These are phyloP conservation scores for Halcyon smyrnensis DNA, from an alignment of 2,797 vertebrate genomes.

Conservation along the genomic window DNA sequence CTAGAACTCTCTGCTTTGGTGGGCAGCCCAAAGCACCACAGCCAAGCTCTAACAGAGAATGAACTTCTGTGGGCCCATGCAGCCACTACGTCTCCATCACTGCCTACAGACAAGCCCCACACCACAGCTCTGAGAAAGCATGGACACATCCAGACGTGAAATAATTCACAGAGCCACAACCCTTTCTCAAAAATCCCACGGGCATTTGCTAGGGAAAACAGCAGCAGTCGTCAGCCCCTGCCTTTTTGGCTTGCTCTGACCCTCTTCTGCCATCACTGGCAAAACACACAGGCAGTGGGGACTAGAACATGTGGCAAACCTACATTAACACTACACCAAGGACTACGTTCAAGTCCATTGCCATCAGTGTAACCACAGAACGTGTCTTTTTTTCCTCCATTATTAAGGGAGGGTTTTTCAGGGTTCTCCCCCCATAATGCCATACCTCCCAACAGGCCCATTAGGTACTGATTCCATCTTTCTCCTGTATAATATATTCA, in stretches of 20 bases:
- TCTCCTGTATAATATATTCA: not conserved
- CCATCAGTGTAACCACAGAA: not conserved
- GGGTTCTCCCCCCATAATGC: rapidly evolving
- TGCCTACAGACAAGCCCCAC: not conserved
- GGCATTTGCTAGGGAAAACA: not conserved
- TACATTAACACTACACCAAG: not conserved
- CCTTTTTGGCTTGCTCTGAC: not conserved
- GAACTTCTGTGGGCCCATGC: not conserved
- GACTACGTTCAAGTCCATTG: not conserved
- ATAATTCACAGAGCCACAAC: not conserved
- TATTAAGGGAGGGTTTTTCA: not conserved
- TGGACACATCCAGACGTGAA: not conserved
- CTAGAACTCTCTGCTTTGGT: not conserved
- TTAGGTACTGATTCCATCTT: not conserved
- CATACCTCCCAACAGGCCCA: not conserved
- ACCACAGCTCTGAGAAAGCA: not conserved
- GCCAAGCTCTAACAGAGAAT: not conserved
- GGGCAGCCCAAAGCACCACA: not conserved
- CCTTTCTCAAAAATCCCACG: not conserved
- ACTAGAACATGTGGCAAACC: not conserved
- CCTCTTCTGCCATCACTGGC: not conserved
- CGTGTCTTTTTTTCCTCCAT: rapidly evolving
- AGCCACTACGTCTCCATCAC: rapidly evolving
- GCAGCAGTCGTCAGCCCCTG: not conserved
- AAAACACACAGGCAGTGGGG: not conserved